These are phyloP conservation scores for Spinibarbus caldwelli DNA, from an alignment of 2,797 vertebrate species.

Conservation along the genomic window DNA sequence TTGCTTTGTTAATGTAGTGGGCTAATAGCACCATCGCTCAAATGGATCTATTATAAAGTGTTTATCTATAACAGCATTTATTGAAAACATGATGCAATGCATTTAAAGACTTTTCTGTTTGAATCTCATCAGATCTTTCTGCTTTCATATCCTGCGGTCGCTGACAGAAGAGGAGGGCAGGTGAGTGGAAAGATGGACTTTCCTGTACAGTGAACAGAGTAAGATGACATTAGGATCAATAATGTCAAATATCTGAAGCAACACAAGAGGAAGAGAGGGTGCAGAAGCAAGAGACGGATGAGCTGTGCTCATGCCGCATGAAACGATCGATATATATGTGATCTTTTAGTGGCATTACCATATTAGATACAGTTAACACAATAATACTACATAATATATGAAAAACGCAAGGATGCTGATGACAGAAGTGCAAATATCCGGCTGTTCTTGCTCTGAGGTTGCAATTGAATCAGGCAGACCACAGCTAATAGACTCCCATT, in stretches of 20 bases:
- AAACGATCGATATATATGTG: neutral
- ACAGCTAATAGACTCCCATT: constrained; percentile 5
- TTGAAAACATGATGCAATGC: neutral
- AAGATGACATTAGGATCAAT: too few relatives aligned
- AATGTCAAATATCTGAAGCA: constrained; percentile 40
- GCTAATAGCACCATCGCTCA: neutral
- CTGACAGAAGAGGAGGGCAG: neutral
- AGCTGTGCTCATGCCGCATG: neutral
- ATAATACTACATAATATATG: neutral
- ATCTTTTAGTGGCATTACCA: constrained; percentile 1
- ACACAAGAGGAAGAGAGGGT: neutral
- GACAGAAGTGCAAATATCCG: neutral
- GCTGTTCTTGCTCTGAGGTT: too few relatives aligned
- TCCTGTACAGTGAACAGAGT: neutral
- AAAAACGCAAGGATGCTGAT: too few relatives aligned
- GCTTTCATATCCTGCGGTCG: neutral
- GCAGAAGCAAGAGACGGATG: neutral
- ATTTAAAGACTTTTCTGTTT: neutral
- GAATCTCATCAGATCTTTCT: neutral
- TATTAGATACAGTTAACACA: constrained; percentile 11
- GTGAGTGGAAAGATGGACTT: neutral
- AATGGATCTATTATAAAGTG: neutral
- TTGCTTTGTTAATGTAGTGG: neutral
- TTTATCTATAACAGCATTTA: neutral
- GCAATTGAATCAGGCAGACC: neutral